A percentile compares a stretch with the other conserved stretches of the same genome.
Evolutionary conservation across 2,797 vertebrate genomes (phyloP).

Genomic region (Aythya fuligula): DNA sequence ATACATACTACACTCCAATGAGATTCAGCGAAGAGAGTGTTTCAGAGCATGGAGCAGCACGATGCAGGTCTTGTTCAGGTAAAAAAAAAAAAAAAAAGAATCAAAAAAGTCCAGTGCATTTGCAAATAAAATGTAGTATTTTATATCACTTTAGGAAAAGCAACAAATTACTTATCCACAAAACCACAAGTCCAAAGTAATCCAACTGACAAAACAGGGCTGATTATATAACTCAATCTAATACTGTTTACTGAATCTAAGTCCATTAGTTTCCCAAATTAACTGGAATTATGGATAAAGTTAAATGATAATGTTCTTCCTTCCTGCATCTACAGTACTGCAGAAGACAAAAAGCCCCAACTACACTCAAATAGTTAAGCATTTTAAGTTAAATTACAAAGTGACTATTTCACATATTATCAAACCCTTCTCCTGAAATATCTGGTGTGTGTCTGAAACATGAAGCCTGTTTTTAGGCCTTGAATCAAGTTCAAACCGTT

Average conservation of each 20-base stretch:
- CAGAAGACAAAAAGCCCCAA: background rate
- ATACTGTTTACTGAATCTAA: background rate
- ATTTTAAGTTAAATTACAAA: background rate
- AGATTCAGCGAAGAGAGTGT: background rate
- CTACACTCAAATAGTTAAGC: background rate
- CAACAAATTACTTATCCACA: background rate
- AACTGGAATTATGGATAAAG: background rate
- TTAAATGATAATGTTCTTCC: background rate
- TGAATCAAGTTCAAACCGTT: background rate
- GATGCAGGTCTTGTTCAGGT: background rate
- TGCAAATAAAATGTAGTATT: background rate
- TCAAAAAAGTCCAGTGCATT: background rate
- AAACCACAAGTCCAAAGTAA: background rate
- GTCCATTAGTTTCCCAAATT: background rate
- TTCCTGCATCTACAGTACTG: background rate
- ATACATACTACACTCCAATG: accelerated
- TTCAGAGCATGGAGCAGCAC: background rate
- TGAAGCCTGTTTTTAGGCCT: background rate
- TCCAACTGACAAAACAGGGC: background rate
- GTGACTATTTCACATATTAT: background rate
- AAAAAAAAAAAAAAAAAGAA: background rate
- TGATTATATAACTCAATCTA: background rate
- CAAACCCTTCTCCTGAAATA: background rate
- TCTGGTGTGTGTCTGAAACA: background rate
- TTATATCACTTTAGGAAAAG: background rate